These are phyloP conservation scores for Adrianichthys oophorus DNA, from an alignment of 2,797 vertebrate genomes.

Conservation along the genomic window DNA sequence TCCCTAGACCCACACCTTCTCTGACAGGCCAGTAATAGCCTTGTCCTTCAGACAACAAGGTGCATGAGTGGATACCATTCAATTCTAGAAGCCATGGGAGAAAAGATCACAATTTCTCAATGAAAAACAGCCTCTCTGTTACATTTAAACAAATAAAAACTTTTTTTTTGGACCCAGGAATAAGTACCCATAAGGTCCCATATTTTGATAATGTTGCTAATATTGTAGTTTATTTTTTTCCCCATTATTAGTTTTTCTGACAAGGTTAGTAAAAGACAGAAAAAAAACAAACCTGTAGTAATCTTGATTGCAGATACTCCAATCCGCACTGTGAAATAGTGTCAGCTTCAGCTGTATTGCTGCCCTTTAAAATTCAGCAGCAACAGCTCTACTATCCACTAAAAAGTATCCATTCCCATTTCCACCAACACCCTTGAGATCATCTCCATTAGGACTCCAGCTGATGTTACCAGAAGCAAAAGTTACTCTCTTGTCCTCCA, in stretches of 20 bases:
- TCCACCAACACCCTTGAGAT: conserved; percentile 57
- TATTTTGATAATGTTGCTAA: no score
- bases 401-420: conserved; percentile 46
- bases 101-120: conserved; percentile 45
- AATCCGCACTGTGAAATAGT: conserved; percentile 28
- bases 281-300: conserved; percentile 29
- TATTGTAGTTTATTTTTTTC: no score
- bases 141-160: conserved; percentile 4
- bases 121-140: conserved; percentile 46
- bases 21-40: conserved; percentile 70
- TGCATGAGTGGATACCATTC: conserved; percentile 41
- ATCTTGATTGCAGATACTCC: conserved; percentile 28
- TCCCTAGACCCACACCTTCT: conserved; percentile 48
- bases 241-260: conserved; percentile 6
- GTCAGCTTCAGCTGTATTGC: conserved; percentile 16
- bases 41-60: conserved; percentile 63
- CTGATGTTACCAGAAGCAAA: conserved; percentile 60
- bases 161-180: no score
- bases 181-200: no score
- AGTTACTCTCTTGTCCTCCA: conserved; percentile 59
- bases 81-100: conserved; percentile 33
- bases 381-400: conserved; percentile 44
- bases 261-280: conserved; percentile 19
- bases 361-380: conserved; percentile 45
- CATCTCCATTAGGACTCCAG: conserved; percentile 65